Conservation (phyloP, 2,888 invertebrate species). For the Diadromus collaris region DNA sequence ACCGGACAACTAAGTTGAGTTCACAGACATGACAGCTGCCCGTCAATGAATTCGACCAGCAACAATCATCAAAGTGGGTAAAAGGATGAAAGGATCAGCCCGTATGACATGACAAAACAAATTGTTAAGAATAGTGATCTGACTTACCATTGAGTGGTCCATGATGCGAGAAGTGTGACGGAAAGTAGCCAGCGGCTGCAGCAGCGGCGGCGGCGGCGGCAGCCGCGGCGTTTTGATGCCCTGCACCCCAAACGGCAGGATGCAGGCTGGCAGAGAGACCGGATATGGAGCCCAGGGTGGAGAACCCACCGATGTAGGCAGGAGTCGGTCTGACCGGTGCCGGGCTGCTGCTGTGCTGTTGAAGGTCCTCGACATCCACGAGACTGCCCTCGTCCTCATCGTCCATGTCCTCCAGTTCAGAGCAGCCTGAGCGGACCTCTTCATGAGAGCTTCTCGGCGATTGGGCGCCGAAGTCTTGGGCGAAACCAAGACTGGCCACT, state of each 20-base stretch:
- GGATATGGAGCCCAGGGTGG: slow-evolving; percentile 71
- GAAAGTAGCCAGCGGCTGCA: slow-evolving; percentile 74
- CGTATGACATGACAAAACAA: not conserved
- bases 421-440: slow-evolving; percentile 72
- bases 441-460: slow-evolving; percentile 75
- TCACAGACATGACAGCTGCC: not conserved
- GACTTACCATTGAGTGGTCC: slow-evolving; percentile 75
- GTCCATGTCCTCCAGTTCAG: slow-evolving; percentile 84
- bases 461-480: slow-evolving; percentile 67
- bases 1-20: not conserved
- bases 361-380: slow-evolving; percentile 90
- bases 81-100: too few species aligned
- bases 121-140: not conserved
- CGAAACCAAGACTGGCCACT: slow-evolving; percentile 40
- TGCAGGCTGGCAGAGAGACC: slow-evolving; percentile 72
- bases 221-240: slow-evolving; percentile 71
- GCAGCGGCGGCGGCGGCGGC: slow-evolving; percentile 72
- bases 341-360: slow-evolving; percentile 67
- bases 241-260: slow-evolving; percentile 75
- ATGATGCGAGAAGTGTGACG: slow-evolving; percentile 76
- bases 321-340: slow-evolving; percentile 77
- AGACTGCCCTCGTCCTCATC: slow-evolving; percentile 84
- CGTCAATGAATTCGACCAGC: too few species aligned
- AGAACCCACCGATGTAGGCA: slow-evolving; percentile 75
- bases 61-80: too few species aligned